Conservation (phyloP, 2,888 invertebrate species). For the Escarpia spicata region DNA sequence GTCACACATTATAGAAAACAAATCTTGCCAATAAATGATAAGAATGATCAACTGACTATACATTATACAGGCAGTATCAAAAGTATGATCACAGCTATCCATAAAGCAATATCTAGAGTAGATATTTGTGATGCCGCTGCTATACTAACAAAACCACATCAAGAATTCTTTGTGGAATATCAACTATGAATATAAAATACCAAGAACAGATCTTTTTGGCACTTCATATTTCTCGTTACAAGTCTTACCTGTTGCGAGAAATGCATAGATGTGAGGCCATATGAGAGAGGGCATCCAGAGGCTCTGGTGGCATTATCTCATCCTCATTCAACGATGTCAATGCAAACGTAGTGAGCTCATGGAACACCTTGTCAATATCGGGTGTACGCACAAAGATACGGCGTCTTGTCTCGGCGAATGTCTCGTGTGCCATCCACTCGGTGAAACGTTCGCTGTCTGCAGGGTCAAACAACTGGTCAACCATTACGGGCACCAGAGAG, state of each 20-base stretch:
- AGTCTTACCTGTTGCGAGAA: background rate
- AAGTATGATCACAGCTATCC: background rate
- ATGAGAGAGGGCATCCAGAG: background rate
- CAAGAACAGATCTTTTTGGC: background rate
- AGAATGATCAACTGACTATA: background rate
- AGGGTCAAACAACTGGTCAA: background rate
- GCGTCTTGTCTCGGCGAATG: constrained; percentile 50
- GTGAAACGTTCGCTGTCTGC: constrained; percentile 32
- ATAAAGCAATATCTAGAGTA: background rate
- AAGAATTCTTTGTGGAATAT: background rate
- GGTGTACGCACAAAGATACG: constrained; percentile 48
- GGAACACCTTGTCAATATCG: constrained; percentile 46
- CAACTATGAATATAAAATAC: background rate
- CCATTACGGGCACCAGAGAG: background rate
- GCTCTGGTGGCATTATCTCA: background rate
- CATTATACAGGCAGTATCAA: background rate
- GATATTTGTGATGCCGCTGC: background rate
- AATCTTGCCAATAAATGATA: background rate
- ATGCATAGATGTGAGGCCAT: background rate
- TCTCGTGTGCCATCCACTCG: constrained; percentile 54
- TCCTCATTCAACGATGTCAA: background rate
- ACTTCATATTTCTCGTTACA: background rate
- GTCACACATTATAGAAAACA: background rate
- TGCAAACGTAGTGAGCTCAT: constrained; percentile 48
- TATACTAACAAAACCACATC: constrained; percentile 10